Evolutionary conservation across 2,797 vertebrate species (phyloP).

Genomic region (Okamejei kenojei): DNA sequence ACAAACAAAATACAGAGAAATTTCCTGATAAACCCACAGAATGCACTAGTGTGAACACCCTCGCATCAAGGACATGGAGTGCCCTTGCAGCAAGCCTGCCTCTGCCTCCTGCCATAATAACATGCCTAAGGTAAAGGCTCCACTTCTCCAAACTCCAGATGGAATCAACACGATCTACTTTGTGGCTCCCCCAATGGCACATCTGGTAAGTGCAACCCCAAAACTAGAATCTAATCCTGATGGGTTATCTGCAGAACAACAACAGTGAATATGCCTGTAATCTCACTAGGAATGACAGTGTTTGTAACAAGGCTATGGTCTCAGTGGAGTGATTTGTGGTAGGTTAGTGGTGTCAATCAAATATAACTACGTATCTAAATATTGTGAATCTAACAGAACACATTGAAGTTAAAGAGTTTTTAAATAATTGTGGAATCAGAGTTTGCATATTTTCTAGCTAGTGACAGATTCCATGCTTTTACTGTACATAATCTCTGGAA

Average conservation of each 20-base stretch:
- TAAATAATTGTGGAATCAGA: background rate
- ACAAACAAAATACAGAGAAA: constrained; percentile 27
- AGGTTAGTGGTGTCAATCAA: background rate
- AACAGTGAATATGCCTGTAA: background rate
- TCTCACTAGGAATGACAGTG: background rate
- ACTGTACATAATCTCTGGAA: no score
- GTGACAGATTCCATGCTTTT: background rate
- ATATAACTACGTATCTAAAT: background rate
- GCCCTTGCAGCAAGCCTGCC: constrained; percentile 5
- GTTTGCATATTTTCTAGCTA: background rate
- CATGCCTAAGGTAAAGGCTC: background rate
- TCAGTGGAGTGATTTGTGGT: background rate
- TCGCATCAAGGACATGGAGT: constrained; percentile 28
- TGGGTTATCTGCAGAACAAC: background rate
- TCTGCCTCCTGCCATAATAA: background rate
- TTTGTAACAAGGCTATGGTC: background rate
- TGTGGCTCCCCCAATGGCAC: constrained; percentile 30
- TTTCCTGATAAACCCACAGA: constrained; percentile 28
- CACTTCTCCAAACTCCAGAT: constrained; percentile 33
- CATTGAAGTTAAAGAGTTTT: background rate
- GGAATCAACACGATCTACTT: constrained; percentile 16
- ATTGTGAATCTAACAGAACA: background rate
- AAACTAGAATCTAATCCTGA: background rate
- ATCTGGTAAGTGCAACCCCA: constrained; percentile 7
- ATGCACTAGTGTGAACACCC: background rate